Conservation (phyloP, 2,888 invertebrate genomes). For the Chymomyza caudatula region DNA sequence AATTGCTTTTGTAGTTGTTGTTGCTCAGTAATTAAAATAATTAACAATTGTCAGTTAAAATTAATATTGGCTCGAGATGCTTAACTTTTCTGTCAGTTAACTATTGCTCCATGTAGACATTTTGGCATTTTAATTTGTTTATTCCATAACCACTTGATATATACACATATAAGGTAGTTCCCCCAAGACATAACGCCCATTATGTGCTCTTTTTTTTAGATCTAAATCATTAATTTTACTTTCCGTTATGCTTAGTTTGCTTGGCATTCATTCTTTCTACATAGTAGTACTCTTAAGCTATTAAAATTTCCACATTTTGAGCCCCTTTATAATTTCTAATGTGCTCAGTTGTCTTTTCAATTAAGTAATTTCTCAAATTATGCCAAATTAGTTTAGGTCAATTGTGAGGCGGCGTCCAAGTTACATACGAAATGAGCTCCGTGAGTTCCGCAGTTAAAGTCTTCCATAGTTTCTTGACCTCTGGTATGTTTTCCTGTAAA, state of each 20-base stretch:
- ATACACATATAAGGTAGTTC: too few species aligned
- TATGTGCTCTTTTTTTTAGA: neutral
- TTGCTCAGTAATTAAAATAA: neutral
- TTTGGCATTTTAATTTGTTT: conserved; percentile 3
- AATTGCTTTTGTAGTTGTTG: neutral
- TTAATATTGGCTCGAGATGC: neutral
- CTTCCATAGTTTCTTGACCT: conserved; percentile 58
- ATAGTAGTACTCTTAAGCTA: neutral
- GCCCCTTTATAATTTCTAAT: conserved; percentile 18
- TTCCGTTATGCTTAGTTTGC: neutral
- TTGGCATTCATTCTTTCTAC: neutral
- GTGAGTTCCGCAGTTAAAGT: neutral
- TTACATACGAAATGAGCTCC: neutral
- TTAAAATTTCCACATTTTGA: neutral
- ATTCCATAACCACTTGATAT: neutral
- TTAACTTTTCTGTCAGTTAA: neutral
- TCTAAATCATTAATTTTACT: neutral
- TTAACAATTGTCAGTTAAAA: neutral
- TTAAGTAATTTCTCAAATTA: conserved; percentile 65
- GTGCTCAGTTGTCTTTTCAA: conserved; percentile 30
- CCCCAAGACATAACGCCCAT: too few species aligned
- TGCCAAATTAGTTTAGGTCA: conserved; percentile 64
- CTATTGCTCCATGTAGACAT: neutral
- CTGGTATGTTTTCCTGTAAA: conserved; percentile 22
- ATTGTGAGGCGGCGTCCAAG: conserved; percentile 30